phyloP scores from a whole-genome alignment of 2,888 invertebrate species.

The Brenthis ino region DNA sequence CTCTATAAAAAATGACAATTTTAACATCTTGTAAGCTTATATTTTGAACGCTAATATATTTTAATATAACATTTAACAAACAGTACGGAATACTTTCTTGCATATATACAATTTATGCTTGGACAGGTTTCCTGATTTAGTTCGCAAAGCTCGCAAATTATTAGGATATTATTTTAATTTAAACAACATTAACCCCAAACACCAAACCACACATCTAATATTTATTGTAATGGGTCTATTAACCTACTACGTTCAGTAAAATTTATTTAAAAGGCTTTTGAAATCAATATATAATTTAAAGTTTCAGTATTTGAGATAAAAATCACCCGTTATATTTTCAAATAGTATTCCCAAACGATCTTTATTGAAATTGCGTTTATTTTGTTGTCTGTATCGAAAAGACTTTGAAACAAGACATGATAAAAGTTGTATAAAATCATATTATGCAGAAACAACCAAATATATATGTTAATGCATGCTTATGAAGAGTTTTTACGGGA shows the following conservation, averaged over 20 bases:
- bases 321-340: too few species aligned
- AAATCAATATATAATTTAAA: neutral
- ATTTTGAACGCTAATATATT: neutral
- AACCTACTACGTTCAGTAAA: slow-evolving; percentile 18
- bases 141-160: slow-evolving; percentile 16
- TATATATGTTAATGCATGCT: too few species aligned
- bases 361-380: too few species aligned
- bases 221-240: slow-evolving; percentile 27
- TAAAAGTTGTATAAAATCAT: too few species aligned
- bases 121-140: slow-evolving; percentile 11
- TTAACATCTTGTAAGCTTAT: too few species aligned
- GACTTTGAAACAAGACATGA: too few species aligned
- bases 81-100: neutral
- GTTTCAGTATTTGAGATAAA: neutral
- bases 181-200: slow-evolving; percentile 21
- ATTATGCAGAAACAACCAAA: too few species aligned
- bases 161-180: slow-evolving; percentile 12
- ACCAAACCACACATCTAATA: slow-evolving; percentile 9
- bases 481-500: too few species aligned
- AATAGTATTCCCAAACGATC: too few species aligned
- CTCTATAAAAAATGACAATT: too few species aligned
- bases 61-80: neutral
- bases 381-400: too few species aligned
- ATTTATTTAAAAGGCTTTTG: neutral
- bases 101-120: slow-evolving; percentile 2